Percentiles rank a stretch among this genome's conserved stretches.
These are phyloP conservation scores for Tangachromis dhanisi DNA, from an alignment of 2,113 vertebrate species.

Conservation along the genomic window DNA sequence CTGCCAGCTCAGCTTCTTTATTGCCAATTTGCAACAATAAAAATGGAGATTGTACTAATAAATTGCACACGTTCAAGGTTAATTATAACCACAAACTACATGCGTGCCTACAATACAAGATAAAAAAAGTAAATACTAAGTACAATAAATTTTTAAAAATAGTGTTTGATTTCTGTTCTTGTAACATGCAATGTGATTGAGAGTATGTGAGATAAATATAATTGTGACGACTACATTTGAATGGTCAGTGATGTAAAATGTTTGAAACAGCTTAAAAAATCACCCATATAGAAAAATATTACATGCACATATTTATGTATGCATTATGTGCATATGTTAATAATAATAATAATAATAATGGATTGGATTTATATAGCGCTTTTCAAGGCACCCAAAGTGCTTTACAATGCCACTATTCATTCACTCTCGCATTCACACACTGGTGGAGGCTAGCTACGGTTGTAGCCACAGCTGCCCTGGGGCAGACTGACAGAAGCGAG, in stretches of 20 bases:
- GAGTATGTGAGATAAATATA: background rate
- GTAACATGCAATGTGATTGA: background rate
- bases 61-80: background rate
- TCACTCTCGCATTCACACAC: too few species aligned
- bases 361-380: too few species aligned
- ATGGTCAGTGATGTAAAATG: background rate
- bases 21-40: background rate
- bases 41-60: background rate
- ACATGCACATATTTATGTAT: background rate
- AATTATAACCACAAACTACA: background rate
- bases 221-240: background rate
- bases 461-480: too few species aligned
- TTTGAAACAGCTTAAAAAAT: background rate
- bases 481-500: too few species aligned
- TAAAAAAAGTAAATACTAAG: background rate
- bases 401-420: too few species aligned
- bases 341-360: too few species aligned
- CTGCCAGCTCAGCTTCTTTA: background rate
- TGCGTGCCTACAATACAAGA: background rate
- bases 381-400: too few species aligned
- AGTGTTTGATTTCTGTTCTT: background rate
- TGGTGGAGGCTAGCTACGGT: too few species aligned
- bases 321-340: background rate
- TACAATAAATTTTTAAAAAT: background rate
- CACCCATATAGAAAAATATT: background rate